Evolutionary conservation across 1,140 invertebrate species (phyloP), one percentile per base, ranked within the genome.

Genomic region (Ips typographus): DNA sequence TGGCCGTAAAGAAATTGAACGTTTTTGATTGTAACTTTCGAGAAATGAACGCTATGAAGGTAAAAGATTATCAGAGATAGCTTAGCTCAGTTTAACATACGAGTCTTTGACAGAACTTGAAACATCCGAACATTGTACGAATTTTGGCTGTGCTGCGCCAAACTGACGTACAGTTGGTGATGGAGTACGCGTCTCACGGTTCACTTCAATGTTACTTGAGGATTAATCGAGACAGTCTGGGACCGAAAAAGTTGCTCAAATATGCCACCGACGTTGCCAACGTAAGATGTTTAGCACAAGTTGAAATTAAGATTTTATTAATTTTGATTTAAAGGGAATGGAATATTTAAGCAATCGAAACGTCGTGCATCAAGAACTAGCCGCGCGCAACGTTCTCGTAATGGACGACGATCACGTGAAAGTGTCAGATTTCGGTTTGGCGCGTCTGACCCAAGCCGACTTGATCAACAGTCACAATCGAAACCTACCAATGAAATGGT

Each of bases 351-450:
- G 90, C 4, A 83, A 82, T 0, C 91, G 90, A 76, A 88, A 90
- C 56, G 89, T 96, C 44, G 93, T 97, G 38, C 94, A 97, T 80
- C 83, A 94, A 53, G 94, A 96, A 82, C 80, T 95, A 38, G 92
- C 92, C 3, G 90, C 94, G 1, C 83, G 94, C 67, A 97, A 97
- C 80, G 92, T 96, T 77, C 82, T 96, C 39, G 93, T 96, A 0
- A 89, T 90, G 2, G 87, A 88, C 76, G 89, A 93, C 59, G 84
- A 87, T 74, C 84, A 86, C 74, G 92, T 95, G 0, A 96, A 97
- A 83, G 96, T 97, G 66, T 93, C 93, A 2, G 94, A 96, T 80
- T 97, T 96, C 82, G 94, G 94, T 3, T 83, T 97, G 40, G 93
- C 94, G 4, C 90, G 94, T 78, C 86, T 90, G 37, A 89, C 90